Conservation (phyloP, 2,797 vertebrate genomes). For the Silurus lanzhouensis region DNA sequence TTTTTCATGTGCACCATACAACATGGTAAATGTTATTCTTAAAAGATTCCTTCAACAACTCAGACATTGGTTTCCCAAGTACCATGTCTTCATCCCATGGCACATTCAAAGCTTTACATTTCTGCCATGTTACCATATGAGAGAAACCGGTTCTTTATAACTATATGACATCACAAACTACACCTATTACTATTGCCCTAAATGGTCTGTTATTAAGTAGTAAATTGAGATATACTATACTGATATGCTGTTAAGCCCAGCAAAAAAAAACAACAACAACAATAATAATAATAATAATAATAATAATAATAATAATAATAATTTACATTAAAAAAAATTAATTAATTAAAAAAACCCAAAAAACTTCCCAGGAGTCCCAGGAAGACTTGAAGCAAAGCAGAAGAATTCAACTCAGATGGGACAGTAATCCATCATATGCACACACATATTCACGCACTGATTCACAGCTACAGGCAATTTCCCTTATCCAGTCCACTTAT, state of each 20-base stretch:
- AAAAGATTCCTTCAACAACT: not conserved
- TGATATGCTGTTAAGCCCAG: not conserved
- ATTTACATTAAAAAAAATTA: not conserved
- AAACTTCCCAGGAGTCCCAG: not conserved
- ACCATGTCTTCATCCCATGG: not conserved
- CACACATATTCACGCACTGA: not conserved
- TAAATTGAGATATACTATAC: not conserved
- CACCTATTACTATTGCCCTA: not conserved
- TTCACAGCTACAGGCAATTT: not conserved
- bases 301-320: not conserved
- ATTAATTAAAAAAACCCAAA: not conserved
- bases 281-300: too few species aligned
- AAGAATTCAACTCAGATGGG: not conserved
- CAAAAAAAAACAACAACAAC: not conserved
- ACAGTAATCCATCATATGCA: not conserved
- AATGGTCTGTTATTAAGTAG: not conserved
- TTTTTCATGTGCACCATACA: not conserved
- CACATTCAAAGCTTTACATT: not conserved
- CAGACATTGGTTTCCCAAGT: not conserved
- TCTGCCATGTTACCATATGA: not conserved
- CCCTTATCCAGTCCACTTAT: not conserved
- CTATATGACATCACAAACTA: not conserved
- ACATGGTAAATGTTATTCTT: not conserved
- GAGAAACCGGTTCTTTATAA: not conserved
- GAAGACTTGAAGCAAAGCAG: not conserved